These are phyloP conservation scores for Lucinisca nassula DNA, from an alignment of 2,888 invertebrate genomes.

Conservation along the genomic window DNA sequence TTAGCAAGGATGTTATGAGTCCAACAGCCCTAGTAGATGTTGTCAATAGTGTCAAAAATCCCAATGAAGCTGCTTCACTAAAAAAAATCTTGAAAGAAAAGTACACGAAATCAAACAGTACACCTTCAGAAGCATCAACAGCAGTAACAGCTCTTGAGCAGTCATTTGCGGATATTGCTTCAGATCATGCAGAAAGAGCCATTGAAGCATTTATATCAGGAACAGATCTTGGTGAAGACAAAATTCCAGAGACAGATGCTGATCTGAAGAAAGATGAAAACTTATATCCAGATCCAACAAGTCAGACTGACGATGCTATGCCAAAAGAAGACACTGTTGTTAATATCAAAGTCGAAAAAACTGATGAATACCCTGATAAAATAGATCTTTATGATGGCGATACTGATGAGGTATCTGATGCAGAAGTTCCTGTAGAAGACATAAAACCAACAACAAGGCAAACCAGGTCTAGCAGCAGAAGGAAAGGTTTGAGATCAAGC, in stretches of 20 bases:
- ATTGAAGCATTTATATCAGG: neutral
- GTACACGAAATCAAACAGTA: slow-evolving; percentile 4
- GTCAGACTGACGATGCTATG: neutral
- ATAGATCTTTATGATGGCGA: neutral
- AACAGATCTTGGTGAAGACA: neutral
- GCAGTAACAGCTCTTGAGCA: neutral
- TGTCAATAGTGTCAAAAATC: neutral
- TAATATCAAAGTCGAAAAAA: neutral
- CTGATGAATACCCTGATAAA: neutral
- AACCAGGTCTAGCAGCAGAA: neutral
- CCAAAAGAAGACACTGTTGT: neutral
- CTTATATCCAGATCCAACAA: neutral
- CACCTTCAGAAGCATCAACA: neutral
- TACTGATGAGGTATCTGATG: neutral
- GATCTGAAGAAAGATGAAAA: neutral
- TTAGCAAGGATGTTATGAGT: neutral
- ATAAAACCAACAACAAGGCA: neutral
- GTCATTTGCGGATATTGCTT: neutral
- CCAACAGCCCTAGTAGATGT: neutral
- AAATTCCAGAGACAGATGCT: neutral
- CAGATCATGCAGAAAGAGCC: neutral
- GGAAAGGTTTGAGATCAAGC: neutral
- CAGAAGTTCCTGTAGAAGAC: neutral
- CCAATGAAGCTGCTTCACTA: neutral
- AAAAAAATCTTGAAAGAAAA: neutral